phyloP scores from a whole-genome alignment of 2,797 vertebrate species.

The Pantherophis vulpinus region DNA sequence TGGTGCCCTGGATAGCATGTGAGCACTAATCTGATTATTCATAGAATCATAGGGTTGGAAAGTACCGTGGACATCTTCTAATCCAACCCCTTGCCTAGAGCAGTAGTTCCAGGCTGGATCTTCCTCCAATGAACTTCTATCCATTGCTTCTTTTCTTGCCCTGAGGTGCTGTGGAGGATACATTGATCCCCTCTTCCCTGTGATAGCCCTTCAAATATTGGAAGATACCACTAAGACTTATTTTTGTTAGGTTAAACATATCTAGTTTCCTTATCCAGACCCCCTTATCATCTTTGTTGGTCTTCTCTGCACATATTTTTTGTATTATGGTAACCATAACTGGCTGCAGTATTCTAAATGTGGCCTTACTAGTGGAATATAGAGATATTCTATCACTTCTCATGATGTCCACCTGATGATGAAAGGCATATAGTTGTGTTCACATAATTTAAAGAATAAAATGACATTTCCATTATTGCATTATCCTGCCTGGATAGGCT shows the following conservation, averaged over 20 bases:
- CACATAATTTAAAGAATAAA: background rate
- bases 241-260: background rate
- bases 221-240: background rate
- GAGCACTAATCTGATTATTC: background rate
- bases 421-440: background rate
- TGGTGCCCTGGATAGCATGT: background rate
- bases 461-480: background rate
- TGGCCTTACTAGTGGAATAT: background rate
- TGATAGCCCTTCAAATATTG: background rate
- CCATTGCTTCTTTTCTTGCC: background rate
- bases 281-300: background rate
- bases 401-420: background rate
- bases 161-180: background rate
- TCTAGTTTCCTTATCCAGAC: background rate
- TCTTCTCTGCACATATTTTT: background rate
- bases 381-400: background rate
- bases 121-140: background rate
- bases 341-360: background rate
- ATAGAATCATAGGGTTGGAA: background rate
- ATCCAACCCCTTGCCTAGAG: background rate
- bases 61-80: background rate
- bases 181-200: background rate
- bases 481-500: background rate
- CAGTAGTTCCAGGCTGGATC: background rate
- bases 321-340: background rate